Conservation (phyloP, 2,797 vertebrate genomes). For the Sternarchorhynchus goeldii region DNA sequence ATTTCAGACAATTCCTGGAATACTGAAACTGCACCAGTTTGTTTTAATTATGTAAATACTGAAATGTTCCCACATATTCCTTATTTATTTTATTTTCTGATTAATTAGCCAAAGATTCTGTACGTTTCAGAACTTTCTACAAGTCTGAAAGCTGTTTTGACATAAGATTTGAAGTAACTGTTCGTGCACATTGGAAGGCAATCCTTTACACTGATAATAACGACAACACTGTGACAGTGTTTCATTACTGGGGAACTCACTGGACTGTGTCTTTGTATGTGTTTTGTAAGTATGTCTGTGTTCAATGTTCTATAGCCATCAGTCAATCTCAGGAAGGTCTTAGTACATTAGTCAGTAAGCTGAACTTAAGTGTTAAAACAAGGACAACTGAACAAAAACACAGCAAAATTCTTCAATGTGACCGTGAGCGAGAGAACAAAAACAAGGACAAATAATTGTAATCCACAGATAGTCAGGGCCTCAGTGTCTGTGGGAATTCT, state of each 20-base stretch:
- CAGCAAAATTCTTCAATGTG: not conserved
- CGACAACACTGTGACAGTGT: not conserved
- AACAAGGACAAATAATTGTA: not conserved
- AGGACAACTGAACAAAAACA: not conserved
- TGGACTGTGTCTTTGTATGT: not conserved
- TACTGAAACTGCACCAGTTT: conserved; percentile 26
- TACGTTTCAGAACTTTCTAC: conserved; percentile 37
- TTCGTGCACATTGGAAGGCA: conserved; percentile 6
- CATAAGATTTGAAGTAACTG: conserved; percentile 3
- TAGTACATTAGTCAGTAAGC: not conserved
- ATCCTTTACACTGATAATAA: not conserved
- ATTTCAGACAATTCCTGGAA: conserved; percentile 70
- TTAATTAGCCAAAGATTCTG: conserved; percentile 65
- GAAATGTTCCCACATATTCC: conserved; percentile 59
- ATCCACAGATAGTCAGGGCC: not conserved
- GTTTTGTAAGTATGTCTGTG: too few species aligned
- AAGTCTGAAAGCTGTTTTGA: conserved; percentile 37
- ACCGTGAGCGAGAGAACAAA: not conserved
- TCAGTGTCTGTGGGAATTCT: not conserved
- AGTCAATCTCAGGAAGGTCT: too few species aligned
- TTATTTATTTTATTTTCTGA: conserved; percentile 73
- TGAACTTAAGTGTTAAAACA: not conserved
- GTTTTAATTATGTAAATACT: conserved; percentile 51
- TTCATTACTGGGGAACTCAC: not conserved
- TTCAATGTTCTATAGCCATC: too few species aligned